A percentile compares a stretch with the other conserved stretches of the same genome.
These are phyloP conservation scores for Drosophila sp. DNA, from an alignment of 1,140 invertebrate species.

Conservation along the genomic window DNA sequence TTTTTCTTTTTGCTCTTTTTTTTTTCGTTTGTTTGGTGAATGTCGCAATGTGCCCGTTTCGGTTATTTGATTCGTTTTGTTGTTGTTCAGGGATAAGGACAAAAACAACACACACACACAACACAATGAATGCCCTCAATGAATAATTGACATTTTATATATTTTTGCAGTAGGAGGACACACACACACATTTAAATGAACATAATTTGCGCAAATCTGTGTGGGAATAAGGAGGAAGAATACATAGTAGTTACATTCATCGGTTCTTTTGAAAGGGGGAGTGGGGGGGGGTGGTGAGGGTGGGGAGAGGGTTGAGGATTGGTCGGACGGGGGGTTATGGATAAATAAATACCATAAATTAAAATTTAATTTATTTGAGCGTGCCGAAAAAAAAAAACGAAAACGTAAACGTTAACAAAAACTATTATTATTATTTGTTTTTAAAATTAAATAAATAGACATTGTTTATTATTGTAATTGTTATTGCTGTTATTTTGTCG, in stretches of 20 bases:
- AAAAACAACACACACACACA: constrained; percentile 63
- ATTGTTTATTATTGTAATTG: constrained; percentile 43
- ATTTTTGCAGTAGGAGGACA: constrained; percentile 48
- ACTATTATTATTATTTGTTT: constrained; percentile 47
- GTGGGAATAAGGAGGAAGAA: constrained; percentile 36
- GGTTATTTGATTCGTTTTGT: constrained; percentile 47
- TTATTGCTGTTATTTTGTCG: background rate
- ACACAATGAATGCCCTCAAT: constrained; percentile 70
- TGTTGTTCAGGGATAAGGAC: constrained; percentile 52
- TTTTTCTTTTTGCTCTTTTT: constrained; percentile 58
- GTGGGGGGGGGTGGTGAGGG: background rate
- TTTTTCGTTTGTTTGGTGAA: constrained; percentile 75
- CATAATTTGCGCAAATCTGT: constrained; percentile 82
- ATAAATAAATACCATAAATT: constrained; percentile 37
- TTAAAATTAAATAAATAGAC: constrained; percentile 42
- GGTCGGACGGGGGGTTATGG: background rate
- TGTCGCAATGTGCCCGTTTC: constrained; percentile 77
- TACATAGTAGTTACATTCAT: background rate
- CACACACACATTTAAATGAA: constrained; percentile 78
- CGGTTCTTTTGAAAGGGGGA: background rate
- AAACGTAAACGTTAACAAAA: constrained; percentile 15
- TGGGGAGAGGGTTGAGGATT: background rate
- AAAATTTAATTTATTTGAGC: constrained; percentile 44
- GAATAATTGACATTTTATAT: constrained; percentile 77
- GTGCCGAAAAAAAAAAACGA: constrained; percentile 36